Evolutionary conservation across 2,888 invertebrate species (phyloP), one percentile per base, ranked within the genome.

Genomic region (Ecliptopera silaceata): DNA sequence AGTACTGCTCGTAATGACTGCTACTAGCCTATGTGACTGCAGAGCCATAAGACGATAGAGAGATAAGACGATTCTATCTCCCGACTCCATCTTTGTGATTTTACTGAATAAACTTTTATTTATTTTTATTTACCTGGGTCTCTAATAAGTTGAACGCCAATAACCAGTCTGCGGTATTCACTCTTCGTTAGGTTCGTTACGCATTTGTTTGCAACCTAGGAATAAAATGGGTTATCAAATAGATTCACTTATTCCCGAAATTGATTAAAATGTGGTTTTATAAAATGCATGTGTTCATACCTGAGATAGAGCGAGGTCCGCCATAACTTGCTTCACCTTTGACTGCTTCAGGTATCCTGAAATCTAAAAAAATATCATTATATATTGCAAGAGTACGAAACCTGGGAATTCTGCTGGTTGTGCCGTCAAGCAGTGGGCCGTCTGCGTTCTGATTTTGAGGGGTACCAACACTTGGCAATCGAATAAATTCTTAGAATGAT

Each of bases 301-400:
- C 88, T 98, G 98, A 0, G 97, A 96, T 5, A 99, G 85, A 0
- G 99, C 99, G 64, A 99, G 92, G 83, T 99, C 98, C 0, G 97
- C 97, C 89, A 99, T 93, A 0, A 98, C 96, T 88, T 97, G 97
- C 56, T 97, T 95, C 8, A 98, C 97, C 81, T 98, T 95, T 0
- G 96, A 95, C 61, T 95, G 94, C 76, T 96, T 96, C 64, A 97
- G 88, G 72, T 95, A 95, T 2, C 94, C 94, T 12, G 95, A 94
- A 62, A 96, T 92, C 95, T 95, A 74, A 15, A 44, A 22, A 11
- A 22, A 26, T 12, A 22, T 18, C 15, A 39, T 39, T 8, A 15
- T 38, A 17, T 2, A 38, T 38, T 38, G 26, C n/a, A 34, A 13
- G 12, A 34, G 6, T 31, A n/a, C 1, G 3, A 0, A 31, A 31